These are phyloP conservation scores for Lissocephala sabroskyi DNA, from an alignment of 2,888 invertebrate genomes.

Conservation along the genomic window DNA sequence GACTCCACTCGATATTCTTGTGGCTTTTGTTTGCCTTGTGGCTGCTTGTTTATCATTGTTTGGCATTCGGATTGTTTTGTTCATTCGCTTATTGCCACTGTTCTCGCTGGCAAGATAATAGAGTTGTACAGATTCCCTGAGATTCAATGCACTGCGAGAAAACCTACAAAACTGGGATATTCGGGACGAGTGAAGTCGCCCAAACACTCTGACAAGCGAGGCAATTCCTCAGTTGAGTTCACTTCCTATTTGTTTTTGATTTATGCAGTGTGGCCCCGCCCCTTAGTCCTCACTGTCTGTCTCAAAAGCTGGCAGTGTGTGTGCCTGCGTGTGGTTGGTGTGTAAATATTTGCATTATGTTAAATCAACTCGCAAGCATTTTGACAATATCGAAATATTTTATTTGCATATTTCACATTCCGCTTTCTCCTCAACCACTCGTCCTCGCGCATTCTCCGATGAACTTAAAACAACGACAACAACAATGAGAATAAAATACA, in stretches of 20 bases:
- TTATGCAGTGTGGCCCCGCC: conserved; percentile 33
- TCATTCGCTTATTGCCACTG: too few relatives aligned
- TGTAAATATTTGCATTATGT: conserved; percentile 48
- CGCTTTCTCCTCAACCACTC: too few relatives aligned
- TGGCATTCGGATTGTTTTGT: conserved; percentile 12
- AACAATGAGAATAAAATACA: conserved; percentile 14
- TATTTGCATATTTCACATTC: conserved; percentile 35
- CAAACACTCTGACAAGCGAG: too few relatives aligned
- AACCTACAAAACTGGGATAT: too few relatives aligned
- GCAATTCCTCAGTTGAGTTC: too few relatives aligned
- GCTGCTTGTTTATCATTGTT: conserved; percentile 16
- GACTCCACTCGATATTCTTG: too few relatives aligned
- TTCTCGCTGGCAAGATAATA: too few relatives aligned
- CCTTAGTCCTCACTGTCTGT: not conserved
- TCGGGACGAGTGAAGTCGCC: too few relatives aligned
- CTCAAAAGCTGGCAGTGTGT: not conserved
- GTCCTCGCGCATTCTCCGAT: too few relatives aligned
- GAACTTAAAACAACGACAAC: too few relatives aligned
- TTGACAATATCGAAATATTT: conserved; percentile 31
- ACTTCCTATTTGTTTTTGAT: conserved; percentile 41
- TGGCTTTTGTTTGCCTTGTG: not conserved
- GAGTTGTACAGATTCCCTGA: too few relatives aligned
- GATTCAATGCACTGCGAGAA: too few relatives aligned
- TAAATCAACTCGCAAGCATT: conserved; percentile 36
- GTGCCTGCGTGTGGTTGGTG: conserved; percentile 3